Base-by-base conservation (phyloP, 2,113 vertebrate species). In the Tragulus kanchil region DNA sequence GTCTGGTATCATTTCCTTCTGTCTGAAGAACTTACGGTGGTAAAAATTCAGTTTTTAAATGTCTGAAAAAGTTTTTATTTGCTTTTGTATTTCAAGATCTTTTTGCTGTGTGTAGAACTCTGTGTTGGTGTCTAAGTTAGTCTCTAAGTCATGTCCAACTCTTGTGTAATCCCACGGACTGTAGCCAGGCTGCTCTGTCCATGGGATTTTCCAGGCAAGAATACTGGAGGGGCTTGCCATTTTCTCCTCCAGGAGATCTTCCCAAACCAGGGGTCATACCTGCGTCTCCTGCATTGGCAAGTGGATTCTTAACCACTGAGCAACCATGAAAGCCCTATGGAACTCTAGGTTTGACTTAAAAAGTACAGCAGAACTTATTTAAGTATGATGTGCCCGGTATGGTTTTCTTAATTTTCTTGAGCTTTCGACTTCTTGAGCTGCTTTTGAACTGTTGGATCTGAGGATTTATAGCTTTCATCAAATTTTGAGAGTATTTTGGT, bases 371-470 rank as follows among this genome's bases (percentile, higher is more conserved):
- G 75, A 45, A 73, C 79, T 67, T n/a, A n/a, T n/a, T n/a, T 84
- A 45, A 94, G 26, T 90, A 82, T 59, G 16, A 73, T 77, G 23
- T 73, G 23, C 28, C 25, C 79, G 6, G 14, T 31, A 36, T 71
- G 26, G 16, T 58, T 93, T 85, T 91, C 42, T 77, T 89, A 8
- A 48, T 21, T 52, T 62, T 89, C 69, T 56, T 62, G 50, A 84
- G 45, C 3, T 85, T 85, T 6, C 1, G 9, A 10, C 73, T 96
- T 93, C 42, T 50, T 86, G 54, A 95, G 45, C 56, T 89, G 31
- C 31, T 89, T 96, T 92, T 67, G 28, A 89, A 94, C 45, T 89
- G 50, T 84, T 94, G 59, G 16, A n/a, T 85, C 52, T 77, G 59
- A 79, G 8, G 11, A 7, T 79, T 85, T 84, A 84, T 59, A 81